A percentile compares a stretch with the other conserved stretches of the same genome.
Evolutionary conservation across 2,888 invertebrate species (phyloP).

Genomic region (Synergus gifuensis): DNA sequence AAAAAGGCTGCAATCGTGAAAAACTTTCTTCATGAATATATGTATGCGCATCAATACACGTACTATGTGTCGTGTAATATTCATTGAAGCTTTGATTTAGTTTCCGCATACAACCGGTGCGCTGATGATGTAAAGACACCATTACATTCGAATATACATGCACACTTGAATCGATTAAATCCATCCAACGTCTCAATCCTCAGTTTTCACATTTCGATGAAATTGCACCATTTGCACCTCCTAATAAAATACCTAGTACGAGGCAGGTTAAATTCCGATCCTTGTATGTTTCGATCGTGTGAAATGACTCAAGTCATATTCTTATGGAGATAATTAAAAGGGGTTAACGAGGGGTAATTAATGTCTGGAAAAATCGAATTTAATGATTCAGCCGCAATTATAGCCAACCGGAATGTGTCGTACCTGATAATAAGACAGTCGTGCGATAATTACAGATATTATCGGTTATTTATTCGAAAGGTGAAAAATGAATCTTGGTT

Average conservation of each 20-base stretch:
- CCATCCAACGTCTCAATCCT: conserved; percentile 18
- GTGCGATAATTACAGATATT: not conserved
- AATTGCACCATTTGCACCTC: conserved; percentile 17
- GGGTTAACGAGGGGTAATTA: conserved; percentile 31
- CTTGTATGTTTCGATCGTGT: not conserved
- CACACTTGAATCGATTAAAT: conserved; percentile 11
- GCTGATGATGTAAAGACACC: conserved; percentile 26
- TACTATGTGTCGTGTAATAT: conserved; percentile 59
- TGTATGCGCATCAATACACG: conserved; percentile 35
- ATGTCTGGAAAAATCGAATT: conserved; percentile 27
- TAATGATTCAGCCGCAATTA: conserved; percentile 17
- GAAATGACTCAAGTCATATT: conserved; percentile 10
- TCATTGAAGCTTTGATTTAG: conserved; percentile 58
- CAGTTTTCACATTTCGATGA: conserved; percentile 29
- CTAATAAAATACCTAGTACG: conserved; percentile 21
- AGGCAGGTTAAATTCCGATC: conserved; percentile 33
- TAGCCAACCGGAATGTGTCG: not conserved
- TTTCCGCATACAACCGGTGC: conserved; percentile 17
- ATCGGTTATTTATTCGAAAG: not conserved
- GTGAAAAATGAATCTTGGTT: not conserved
- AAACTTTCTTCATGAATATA: conserved; percentile 65
- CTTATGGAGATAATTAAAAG: conserved; percentile 22
- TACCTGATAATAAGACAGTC: not conserved
- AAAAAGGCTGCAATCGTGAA: conserved; percentile 36
- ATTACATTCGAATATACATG: conserved; percentile 10